Conservation (phyloP, 2,797 vertebrate species). For the Natrix natrix region DNA sequence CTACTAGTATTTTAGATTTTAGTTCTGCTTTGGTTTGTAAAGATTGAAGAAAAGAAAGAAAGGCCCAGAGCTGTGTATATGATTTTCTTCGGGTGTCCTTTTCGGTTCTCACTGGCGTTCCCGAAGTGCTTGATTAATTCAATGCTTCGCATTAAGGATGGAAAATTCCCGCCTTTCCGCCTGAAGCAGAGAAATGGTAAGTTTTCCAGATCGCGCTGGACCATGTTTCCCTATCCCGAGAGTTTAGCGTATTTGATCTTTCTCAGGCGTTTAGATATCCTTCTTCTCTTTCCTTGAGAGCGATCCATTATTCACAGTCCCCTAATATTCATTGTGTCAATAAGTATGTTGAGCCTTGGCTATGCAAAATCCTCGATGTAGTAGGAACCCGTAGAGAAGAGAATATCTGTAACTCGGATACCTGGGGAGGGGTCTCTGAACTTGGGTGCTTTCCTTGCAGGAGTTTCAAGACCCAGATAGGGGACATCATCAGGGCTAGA, state of each 20-base stretch:
- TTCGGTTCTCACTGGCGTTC: background rate
- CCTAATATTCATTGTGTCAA: background rate
- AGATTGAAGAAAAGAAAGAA: background rate
- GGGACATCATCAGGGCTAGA: too few species aligned
- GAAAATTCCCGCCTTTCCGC: constrained; percentile 19
- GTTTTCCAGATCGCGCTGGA: too few species aligned
- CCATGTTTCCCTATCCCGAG: too few species aligned
- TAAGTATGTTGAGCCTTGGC: background rate
- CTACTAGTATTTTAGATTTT: background rate
- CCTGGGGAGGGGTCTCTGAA: too few species aligned
- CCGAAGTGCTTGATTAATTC: background rate
- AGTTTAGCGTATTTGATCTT: too few species aligned
- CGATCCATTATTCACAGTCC: too few species aligned
- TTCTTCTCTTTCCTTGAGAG: background rate
- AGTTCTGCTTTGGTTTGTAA: too few species aligned
- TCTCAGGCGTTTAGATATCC: background rate
- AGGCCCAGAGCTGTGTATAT: background rate
- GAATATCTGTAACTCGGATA: background rate
- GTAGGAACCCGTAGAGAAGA: background rate
- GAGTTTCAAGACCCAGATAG: too few species aligned
- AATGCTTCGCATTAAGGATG: background rate
- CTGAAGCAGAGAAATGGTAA: too few species aligned
- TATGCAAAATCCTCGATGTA: background rate
- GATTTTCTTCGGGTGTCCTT: background rate
- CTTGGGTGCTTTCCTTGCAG: background rate